Evolutionary conservation across 2,113 vertebrate species (phyloP).

Genomic region (Oreamnos americanus): DNA sequence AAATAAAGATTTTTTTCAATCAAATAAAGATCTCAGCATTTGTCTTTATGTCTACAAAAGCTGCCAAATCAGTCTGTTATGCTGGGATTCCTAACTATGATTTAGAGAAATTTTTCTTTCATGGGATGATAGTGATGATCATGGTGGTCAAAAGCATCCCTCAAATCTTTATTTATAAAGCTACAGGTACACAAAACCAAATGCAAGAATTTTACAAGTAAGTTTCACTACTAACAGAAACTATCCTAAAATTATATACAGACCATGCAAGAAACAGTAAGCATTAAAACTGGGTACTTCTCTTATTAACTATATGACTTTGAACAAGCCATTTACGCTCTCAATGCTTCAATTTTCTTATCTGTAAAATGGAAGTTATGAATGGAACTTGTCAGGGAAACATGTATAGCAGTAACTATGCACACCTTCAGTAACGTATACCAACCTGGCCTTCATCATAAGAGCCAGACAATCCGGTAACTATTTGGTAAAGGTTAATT

Average conservation of each 20-base stretch:
- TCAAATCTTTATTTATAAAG: background rate
- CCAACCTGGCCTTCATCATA: background rate
- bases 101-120: background rate
- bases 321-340: background rate
- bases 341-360: background rate
- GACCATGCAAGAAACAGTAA: background rate
- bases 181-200: background rate
- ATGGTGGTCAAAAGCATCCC: background rate
- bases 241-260: background rate
- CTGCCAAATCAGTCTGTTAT: background rate
- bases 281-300: background rate
- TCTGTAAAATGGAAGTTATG: background rate
- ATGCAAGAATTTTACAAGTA: background rate
- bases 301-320: background rate
- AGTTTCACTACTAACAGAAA: background rate
- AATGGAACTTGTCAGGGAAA: background rate
- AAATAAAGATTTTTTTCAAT: conserved; percentile 6
- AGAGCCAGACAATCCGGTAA: background rate
- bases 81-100: background rate
- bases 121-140: background rate
- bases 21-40: background rate
- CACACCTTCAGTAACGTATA: background rate
- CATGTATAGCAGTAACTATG: background rate
- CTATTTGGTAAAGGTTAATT: background rate
- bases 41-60: background rate